A percentile compares a stretch with the other conserved stretches of the same genome.
phyloP scores from a whole-genome alignment of 1,140 invertebrate genomes.

The Diprion similis region DNA sequence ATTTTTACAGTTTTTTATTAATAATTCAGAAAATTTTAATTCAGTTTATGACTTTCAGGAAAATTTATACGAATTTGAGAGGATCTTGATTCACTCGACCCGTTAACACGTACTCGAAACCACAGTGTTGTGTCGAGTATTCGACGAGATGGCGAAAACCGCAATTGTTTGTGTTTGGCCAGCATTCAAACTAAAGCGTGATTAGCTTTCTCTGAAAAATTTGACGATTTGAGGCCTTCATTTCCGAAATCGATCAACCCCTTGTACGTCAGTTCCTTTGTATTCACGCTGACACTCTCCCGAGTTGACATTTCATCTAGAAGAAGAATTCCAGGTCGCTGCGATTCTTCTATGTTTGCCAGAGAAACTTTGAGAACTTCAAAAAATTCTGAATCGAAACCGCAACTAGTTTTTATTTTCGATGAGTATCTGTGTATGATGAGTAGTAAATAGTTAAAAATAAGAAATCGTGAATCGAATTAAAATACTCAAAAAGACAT shows the following conservation, averaged over 20 bases:
- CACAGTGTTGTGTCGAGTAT: slow-evolving; percentile 15
- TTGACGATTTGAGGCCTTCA: background rate
- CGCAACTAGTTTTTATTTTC: slow-evolving; percentile 17
- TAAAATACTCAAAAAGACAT: no score
- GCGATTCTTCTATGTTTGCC: slow-evolving; percentile 19
- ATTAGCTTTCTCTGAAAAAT: slow-evolving; percentile 28
- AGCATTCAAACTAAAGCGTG: slow-evolving; percentile 35
- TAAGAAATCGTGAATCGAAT: background rate
- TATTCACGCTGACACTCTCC: slow-evolving; percentile 26
- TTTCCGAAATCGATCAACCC: slow-evolving; percentile 28
- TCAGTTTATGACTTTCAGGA: background rate
- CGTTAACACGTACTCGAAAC: slow-evolving; percentile 11
- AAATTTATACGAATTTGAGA: slow-evolving; percentile 15
- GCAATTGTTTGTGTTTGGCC: slow-evolving; percentile 28
- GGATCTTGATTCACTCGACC: slow-evolving; percentile 18
- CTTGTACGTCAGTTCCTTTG: slow-evolving; percentile 24
- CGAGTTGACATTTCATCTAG: slow-evolving; percentile 31
- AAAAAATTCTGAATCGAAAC: slow-evolving; percentile 33
- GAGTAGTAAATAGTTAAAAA: no score
- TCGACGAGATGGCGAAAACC: no score
- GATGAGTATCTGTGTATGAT: slow-evolving; percentile 24
- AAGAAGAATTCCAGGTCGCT: slow-evolving; percentile 29
- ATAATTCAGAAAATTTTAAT: no score
- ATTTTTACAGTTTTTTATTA: no score
- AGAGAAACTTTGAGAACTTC: slow-evolving; percentile 26